Evolutionary conservation across 2,113 vertebrate genomes (phyloP).

Genomic region (human): DNA sequence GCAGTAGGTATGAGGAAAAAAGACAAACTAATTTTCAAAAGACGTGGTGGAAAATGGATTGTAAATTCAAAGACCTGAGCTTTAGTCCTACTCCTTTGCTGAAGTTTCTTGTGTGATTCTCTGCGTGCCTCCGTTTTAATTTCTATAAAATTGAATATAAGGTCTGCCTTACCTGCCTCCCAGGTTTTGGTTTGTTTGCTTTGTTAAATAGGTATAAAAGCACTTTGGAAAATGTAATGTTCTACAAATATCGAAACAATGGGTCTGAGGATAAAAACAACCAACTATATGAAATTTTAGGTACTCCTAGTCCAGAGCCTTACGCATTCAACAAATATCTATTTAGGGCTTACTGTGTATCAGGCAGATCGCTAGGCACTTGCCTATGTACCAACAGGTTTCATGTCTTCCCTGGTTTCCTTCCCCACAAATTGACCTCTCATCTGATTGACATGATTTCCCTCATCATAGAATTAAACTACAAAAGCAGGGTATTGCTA

Average conservation of each 20-base stretch:
- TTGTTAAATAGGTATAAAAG: background rate
- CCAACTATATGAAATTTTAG: background rate
- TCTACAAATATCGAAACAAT: background rate
- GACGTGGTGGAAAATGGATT: background rate
- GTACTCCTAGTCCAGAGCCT: background rate
- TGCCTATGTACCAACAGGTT: accelerated
- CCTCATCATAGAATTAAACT: background rate
- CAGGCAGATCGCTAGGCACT: background rate
- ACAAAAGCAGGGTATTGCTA: background rate
- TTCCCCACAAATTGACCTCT: background rate
- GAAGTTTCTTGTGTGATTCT: background rate
- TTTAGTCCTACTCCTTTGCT: background rate
- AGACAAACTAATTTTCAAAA: background rate
- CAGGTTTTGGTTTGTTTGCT: background rate
- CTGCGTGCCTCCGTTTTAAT: background rate
- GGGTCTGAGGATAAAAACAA: background rate
- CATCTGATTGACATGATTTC: background rate
- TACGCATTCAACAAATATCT: background rate
- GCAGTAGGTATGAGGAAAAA: background rate
- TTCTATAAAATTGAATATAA: background rate
- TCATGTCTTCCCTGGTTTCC: background rate
- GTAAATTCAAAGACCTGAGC: background rate
- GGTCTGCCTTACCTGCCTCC: background rate
- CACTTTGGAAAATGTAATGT: background rate
- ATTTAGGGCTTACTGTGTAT: background rate